Evolutionary conservation across 23 tunicate genomes (phyloP), one percentile per base, ranked within the genome.

Genomic region (Phallusia fumigata): DNA sequence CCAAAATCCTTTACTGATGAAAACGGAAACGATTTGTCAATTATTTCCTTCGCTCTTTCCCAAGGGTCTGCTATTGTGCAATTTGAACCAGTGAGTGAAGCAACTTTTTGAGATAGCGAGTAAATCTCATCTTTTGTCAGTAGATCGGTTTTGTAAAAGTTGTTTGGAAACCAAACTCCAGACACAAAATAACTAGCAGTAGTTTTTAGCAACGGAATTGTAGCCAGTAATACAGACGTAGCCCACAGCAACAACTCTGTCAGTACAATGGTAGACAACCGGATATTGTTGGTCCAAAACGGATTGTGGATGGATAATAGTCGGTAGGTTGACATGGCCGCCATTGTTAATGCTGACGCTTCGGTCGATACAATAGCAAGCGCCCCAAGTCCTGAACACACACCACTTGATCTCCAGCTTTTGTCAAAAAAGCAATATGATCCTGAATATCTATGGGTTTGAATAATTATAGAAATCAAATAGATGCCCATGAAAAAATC

Each of bases 401-500:
- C 19, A 10, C 82, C 3, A 6, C 95, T 65, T 30, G 74, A 32
- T 64, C 88, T 74, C 95, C 95, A 90, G 15, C 76, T 51, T 81
- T 36, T 36, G 44, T 51, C 36, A 19, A 45, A 31, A 65, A 19
- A 19, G 79, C 95, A 90, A 73, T 85, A 90, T 24, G 22, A 72
- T 0, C 85, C 95, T 30, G 75, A 69, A 83, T 75, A 90, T 36
- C 78, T 47, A 13, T 30, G 19, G 1, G 86, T 53, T 76, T 85
- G 80, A 33, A 85, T 76, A 19, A 31, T 83, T 26, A 85, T 80
- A 0, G 52, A 0, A 0, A 90, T 64, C 65, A 90, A 52, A 69
- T 90, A 90, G 58, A 85, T 64, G 44, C 95, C 95, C 95, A 90
- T 90, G 64, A 90, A 65, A 69, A 85, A 85, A 77, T 90, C 95